Percentiles rank a stretch among this genome's conserved stretches.
phyloP scores from a whole-genome alignment of 2,888 invertebrate species.

The Athripsodes cinereus region DNA sequence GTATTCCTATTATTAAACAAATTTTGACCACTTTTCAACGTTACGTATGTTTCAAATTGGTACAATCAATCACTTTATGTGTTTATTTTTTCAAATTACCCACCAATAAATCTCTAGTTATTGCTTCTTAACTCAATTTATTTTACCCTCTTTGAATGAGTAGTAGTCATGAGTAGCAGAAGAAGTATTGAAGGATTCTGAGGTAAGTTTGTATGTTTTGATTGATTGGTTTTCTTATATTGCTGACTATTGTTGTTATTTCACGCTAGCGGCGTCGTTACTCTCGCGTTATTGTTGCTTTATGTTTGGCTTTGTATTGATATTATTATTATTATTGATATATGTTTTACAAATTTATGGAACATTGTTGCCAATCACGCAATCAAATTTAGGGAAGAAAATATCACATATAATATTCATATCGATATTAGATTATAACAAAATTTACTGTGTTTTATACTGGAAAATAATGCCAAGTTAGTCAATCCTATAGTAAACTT shows the following conservation, averaged over 20 bases:
- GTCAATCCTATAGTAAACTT: no score
- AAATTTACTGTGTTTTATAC: no score
- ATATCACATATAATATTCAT: not conserved
- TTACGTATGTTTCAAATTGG: no score
- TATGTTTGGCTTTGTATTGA: not conserved
- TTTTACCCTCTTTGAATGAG: not conserved
- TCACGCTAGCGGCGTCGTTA: not conserved
- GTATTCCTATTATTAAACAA: no score
- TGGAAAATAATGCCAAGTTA: no score
- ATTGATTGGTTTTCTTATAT: conserved; percentile 1
- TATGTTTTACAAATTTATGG: not conserved
- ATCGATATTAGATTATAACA: not conserved
- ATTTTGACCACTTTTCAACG: no score
- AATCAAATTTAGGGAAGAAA: not conserved
- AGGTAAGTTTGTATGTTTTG: conserved; percentile 2
- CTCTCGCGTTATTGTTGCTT: not conserved
- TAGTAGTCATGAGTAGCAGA: no score
- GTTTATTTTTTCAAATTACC: no score
- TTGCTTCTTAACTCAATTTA: not conserved
- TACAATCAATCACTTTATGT: no score
- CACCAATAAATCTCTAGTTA: not conserved
- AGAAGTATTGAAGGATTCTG: not conserved
- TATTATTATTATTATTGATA: not conserved
- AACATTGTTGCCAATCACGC: conserved; percentile 1
- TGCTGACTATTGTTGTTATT: not conserved